Evolutionary conservation across 2,888 invertebrate species (phyloP).

Genomic region (Aquatica leii): DNA sequence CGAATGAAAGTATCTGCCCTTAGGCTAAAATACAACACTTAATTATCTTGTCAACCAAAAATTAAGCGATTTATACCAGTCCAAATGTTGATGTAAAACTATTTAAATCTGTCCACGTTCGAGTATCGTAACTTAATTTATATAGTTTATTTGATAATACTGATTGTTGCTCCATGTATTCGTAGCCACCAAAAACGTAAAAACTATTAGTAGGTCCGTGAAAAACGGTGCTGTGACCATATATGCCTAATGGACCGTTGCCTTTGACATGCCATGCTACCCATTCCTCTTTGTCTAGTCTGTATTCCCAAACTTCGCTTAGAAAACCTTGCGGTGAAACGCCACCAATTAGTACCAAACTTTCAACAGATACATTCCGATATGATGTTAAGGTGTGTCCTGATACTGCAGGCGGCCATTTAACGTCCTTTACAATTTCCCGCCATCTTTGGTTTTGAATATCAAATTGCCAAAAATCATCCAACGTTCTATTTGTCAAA

Average conservation of each 20-base stretch:
- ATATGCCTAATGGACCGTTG: conserved; percentile 80
- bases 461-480: conserved; percentile 93
- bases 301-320: conserved; percentile 81
- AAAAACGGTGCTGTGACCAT: conserved; percentile 90
- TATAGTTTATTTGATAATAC: conserved; percentile 79
- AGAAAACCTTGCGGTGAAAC: conserved; percentile 81
- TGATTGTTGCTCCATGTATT: conserved; percentile 69
- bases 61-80: conserved; percentile 63
- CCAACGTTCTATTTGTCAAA: conserved; percentile 70
- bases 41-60: no score
- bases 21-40: conserved; percentile 66
- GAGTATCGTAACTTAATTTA: conserved; percentile 78
- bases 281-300: conserved; percentile 79
- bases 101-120: conserved; percentile 73
- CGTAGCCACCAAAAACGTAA: conserved; percentile 89
- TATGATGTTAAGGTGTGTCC: conserved; percentile 90
- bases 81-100: conserved; percentile 46
- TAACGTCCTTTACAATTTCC: conserved; percentile 66
- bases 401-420: conserved; percentile 78
- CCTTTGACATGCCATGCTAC: conserved; percentile 73
- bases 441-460: conserved; percentile 85
- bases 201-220: conserved; percentile 82
- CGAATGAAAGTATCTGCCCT: conserved; percentile 84
- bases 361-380: conserved; percentile 75
- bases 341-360: conserved; percentile 87